These are phyloP conservation scores for Syngnathus scovelli DNA, from an alignment of 2,113 vertebrate genomes.

Conservation along the genomic window DNA sequence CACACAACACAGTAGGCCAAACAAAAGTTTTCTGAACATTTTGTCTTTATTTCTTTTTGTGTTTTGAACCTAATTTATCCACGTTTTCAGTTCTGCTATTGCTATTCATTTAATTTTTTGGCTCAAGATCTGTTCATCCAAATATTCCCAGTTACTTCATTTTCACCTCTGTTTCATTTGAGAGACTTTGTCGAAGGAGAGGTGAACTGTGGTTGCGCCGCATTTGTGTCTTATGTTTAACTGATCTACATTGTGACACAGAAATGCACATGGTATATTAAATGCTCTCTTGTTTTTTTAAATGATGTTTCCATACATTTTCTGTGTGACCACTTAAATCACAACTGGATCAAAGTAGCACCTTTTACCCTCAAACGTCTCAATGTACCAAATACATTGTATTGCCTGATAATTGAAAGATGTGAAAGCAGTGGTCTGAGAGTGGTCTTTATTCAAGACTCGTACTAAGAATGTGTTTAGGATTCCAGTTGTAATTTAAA, in stretches of 20 bases:
- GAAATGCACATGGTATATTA: constrained; percentile 1
- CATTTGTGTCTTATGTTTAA: constrained; percentile 4
- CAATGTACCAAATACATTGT: neutral
- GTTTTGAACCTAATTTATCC: constrained; percentile 38
- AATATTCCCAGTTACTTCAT: neutral
- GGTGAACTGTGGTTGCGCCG: neutral
- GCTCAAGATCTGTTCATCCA: neutral
- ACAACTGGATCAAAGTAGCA: neutral
- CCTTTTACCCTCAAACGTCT: neutral
- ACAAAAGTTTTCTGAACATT: constrained; percentile 34
- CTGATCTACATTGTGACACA: neutral
- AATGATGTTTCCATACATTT: constrained; percentile 9
- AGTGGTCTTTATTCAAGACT: neutral
- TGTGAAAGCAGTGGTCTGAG: neutral
- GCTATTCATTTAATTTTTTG: constrained; percentile 15
- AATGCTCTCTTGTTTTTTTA: constrained; percentile 14
- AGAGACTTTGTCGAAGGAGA: neutral
- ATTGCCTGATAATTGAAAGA: neutral
- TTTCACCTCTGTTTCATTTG: neutral
- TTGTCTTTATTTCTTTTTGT: constrained; percentile 16
- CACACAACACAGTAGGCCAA: constrained; percentile 55
- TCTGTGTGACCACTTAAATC: neutral
- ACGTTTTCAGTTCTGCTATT: constrained; percentile 21
- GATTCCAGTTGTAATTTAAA: neutral
- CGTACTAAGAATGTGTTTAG: neutral